Conservation (phyloP, 2,888 invertebrate species). For the Drosophila pseudotalamancana region DNA sequence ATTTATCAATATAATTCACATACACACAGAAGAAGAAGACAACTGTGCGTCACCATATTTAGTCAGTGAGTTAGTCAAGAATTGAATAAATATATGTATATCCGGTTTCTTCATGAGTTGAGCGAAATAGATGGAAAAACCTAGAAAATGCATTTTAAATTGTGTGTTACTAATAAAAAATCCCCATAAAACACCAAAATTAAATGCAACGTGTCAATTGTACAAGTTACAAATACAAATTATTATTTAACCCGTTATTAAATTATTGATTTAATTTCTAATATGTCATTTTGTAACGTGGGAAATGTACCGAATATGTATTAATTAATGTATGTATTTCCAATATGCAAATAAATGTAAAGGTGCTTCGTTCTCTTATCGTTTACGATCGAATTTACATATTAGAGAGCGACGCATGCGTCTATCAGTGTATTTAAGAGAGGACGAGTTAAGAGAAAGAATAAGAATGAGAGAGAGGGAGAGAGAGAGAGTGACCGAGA, state of each 20-base stretch:
- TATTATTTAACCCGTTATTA: not conserved
- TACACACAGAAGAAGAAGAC: too few species aligned
- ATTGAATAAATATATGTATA: too few species aligned
- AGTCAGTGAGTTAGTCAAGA: too few species aligned
- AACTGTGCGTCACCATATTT: too few species aligned
- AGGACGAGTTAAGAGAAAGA: not conserved
- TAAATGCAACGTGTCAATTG: too few species aligned
- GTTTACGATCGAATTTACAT: constrained; percentile 20
- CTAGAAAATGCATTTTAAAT: not conserved
- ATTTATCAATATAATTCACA: too few species aligned
- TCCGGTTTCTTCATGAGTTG: not conserved
- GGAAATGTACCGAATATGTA: not conserved
- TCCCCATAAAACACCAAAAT: too few species aligned
- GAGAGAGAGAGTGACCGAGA: constrained; percentile 4
- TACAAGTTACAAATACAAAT: not conserved
- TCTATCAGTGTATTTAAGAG: constrained; percentile 21
- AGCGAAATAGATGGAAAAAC: not conserved
- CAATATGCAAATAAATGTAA: constrained; percentile 28
- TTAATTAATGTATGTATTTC: not conserved
- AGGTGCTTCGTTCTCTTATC: constrained; percentile 27
- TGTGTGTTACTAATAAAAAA: too few species aligned
- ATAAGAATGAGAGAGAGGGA: not conserved
- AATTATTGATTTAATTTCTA: not conserved
- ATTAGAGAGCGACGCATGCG: constrained; percentile 10
- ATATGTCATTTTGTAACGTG: not conserved